phyloP scores from a whole-genome alignment of 2,113 vertebrate species.

The Galemys pyrenaicus region DNA sequence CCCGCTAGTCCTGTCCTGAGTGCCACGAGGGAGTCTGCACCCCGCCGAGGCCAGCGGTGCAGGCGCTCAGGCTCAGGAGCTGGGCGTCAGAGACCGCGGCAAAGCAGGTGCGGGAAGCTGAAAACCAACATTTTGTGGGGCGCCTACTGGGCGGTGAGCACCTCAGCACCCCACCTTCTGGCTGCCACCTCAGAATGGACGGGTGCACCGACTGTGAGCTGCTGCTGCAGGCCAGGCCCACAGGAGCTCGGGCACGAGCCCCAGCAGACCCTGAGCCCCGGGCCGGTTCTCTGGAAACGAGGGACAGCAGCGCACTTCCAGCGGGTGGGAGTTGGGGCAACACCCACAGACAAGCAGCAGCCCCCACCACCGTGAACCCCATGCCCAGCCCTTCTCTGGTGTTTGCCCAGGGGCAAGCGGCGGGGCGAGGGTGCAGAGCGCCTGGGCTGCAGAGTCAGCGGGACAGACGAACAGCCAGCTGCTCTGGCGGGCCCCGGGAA shows the following conservation, averaged over 20 bases:
- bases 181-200: background rate
- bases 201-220: too few relatives aligned
- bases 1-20: background rate
- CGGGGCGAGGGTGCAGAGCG: accelerated
- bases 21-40: background rate
- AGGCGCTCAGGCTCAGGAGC: background rate
- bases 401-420: background rate
- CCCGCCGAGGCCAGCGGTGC: too few relatives aligned
- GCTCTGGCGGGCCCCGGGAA: accelerated
- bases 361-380: background rate
- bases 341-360: background rate
- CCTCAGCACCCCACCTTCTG: background rate
- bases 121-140: background rate
- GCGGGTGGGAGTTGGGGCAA: background rate
- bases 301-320: background rate
- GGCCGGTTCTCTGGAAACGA: background rate
- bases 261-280: background rate
- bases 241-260: background rate
- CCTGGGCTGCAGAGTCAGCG: background rate
- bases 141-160: accelerated
- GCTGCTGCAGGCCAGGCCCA: background rate
- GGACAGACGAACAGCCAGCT: too few relatives aligned
- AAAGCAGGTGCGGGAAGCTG: background rate
- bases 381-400: background rate
- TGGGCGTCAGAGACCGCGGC: accelerated